phyloP scores from a whole-genome alignment of 2,113 vertebrate genomes.

The Scopus umbretta region DNA sequence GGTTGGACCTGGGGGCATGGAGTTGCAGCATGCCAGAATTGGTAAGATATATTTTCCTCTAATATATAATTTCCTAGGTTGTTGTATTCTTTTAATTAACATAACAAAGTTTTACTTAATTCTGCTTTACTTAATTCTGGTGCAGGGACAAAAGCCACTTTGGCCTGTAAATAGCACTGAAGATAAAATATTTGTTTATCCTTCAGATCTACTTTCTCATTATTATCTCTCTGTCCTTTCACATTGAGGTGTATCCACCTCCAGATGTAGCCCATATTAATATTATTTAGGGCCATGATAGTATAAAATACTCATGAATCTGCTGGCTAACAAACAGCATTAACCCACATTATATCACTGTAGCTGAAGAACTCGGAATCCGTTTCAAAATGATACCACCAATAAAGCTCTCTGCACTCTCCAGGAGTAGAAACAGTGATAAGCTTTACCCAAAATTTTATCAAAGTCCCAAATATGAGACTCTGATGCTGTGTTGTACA shows the following conservation, averaged over 20 bases:
- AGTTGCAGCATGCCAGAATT: background rate
- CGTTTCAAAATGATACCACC: background rate
- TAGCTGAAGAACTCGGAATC: background rate
- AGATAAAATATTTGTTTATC: background rate
- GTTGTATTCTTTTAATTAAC: background rate
- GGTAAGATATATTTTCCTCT: background rate
- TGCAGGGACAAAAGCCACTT: background rate
- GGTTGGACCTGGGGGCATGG: background rate
- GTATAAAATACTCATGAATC: background rate
- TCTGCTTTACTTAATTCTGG: background rate
- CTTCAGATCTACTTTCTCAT: background rate
- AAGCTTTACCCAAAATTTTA: background rate
- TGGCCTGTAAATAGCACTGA: background rate
- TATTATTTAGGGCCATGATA: background rate
- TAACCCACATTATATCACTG: fast-evolving
- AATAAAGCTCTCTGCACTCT: background rate
- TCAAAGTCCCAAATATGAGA: background rate
- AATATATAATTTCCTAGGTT: background rate
- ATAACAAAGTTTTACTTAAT: background rate
- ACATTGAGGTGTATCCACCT: background rate
- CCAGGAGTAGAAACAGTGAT: background rate
- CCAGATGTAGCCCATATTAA: background rate
- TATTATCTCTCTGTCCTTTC: background rate
- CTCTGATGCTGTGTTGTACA: background rate
- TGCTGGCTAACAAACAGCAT: background rate